Base-by-base conservation (phyloP, 2,888 invertebrate species). In the Mamestra brassicae region DNA sequence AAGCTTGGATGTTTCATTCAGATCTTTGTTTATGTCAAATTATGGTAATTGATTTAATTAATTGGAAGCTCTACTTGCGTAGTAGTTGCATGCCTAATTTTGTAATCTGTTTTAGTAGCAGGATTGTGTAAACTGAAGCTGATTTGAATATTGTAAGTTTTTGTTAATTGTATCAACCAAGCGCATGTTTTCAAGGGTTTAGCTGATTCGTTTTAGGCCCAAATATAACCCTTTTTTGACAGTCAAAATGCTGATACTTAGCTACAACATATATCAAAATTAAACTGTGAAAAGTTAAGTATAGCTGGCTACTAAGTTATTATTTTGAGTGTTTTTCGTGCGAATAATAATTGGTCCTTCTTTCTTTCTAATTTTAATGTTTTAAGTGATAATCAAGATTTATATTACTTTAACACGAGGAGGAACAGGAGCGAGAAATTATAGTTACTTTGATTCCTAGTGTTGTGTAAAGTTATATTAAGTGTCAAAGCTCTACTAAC, bases 11-110 rank as follows among this genome's bases (percentile, higher is more conserved):
- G 75, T 68, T 81, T 71, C 81, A 76, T 84, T 84, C 50, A 72
- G 69, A 76, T 72, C 81, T 69, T 80, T 80, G 81, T 80, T 80
- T 52, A 52, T 58, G 71, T 81, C 85, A 81, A 81, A 84, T 84
- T 84, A 82, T 84, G 81, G 57, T 76, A 80, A 80, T 67, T 84
- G 71, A 38, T 69, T 63, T 81, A 80, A 80, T 76, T 80, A 76
- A 84, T 80, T 84, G 68, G 54, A 76, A 34, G 60, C 57, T 50
- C 34, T 47, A 69, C 17, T 67, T 58, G 45, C 62, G 45, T 15
- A 15, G n/a, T 50, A 17, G 65, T 54, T 13, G 58, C 62, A 62
- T 73, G 38, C 36, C 38, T 62, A 36, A 55, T 73, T 79, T 63
- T 66, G 74, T 78, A 65, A 54, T 68, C 73, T 15, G 54, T 52